Conservation (phyloP, 2,113 vertebrate genomes). For the Raja brachyura region DNA sequence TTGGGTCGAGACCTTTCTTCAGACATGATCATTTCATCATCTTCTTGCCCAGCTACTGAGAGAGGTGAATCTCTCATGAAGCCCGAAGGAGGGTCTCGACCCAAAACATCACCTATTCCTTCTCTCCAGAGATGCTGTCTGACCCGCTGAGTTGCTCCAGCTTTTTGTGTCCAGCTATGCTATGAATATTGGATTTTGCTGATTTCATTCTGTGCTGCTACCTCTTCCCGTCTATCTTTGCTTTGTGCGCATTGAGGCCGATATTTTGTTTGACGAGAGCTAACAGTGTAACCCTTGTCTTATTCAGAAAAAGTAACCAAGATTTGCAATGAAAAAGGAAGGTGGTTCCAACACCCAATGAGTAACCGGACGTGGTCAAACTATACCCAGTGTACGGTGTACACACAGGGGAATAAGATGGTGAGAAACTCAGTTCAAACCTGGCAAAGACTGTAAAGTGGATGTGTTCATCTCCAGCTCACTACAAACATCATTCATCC, state of each 20-base stretch:
- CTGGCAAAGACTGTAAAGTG: neutral
- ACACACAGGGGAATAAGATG: conserved; percentile 52
- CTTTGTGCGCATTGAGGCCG: neutral
- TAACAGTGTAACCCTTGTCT: neutral
- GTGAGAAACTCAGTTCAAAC: conserved; percentile 43
- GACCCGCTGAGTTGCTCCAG: too few relatives aligned
- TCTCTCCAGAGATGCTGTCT: too few relatives aligned
- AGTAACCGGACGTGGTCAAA: conserved; percentile 65
- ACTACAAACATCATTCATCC: too few relatives aligned
- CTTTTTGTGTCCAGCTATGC: too few relatives aligned
- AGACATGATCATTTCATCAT: too few relatives aligned
- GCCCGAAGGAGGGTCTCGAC: too few relatives aligned
- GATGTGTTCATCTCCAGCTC: neutral
- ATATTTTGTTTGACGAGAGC: neutral
- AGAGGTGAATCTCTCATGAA: too few relatives aligned
- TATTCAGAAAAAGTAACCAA: conserved; percentile 63
- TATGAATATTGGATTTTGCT: neutral
- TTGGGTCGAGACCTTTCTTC: too few relatives aligned
- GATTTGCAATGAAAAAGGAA: conserved; percentile 60
- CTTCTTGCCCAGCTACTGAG: too few relatives aligned
- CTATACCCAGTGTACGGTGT: conserved; percentile 59
- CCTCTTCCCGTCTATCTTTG: neutral
- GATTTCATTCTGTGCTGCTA: neutral
- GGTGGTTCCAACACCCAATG: conserved; percentile 66
- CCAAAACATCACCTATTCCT: too few relatives aligned